Evolutionary conservation across 2,888 invertebrate genomes (phyloP), one percentile per base, ranked within the genome.

Genomic region (Hyposoter dolosus): DNA sequence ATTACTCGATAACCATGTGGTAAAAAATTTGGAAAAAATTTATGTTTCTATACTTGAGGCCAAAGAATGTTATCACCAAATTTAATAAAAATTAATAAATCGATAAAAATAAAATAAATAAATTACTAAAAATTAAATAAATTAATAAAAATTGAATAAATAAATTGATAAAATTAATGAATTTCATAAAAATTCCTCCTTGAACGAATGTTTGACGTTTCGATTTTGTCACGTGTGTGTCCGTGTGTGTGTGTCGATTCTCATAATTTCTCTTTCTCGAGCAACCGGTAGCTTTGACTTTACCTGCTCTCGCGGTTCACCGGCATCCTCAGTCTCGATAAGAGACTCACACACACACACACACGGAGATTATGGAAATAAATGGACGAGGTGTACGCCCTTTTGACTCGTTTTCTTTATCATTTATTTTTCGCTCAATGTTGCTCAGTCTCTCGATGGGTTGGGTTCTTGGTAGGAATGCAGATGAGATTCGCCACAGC

Each of bases 401-500:
- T 68, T 43, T 43, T 43, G 43, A 28, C 28, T 47, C 47, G 19
- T 15, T 65, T 28, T 63, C 77, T 81, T 80, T 84, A 76, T 84
- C 80, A 71, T 69, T 69, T 63, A 43, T 50, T 32, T 63, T 47
- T 12, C 56, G 40, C 43, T 60, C 60, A 43, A 71, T 84, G 69
- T 32, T 23, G 9, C 60, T 40, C 40, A 9, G 9, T 40, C 40
- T 40, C 63, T 63, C 63, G 63, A 43, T 56, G 60, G 63, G 68
- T 53, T 43, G 75, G 82, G 35, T 65, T 40, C 79, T 69, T n/a
- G 82, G 19, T 78, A 82, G 79, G 79, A 85, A 85, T 85, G 85
- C 85, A 85, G 85, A 85, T 85, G 85, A 75, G 85, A 78, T 82
- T 85, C 56, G 74, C 78, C 74, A 63, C 74, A 56, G 53, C 77